Evolutionary conservation across 2,113 vertebrate genomes (phyloP), one percentile per base, ranked within the genome.

Genomic region (Harpagus bidentatus): DNA sequence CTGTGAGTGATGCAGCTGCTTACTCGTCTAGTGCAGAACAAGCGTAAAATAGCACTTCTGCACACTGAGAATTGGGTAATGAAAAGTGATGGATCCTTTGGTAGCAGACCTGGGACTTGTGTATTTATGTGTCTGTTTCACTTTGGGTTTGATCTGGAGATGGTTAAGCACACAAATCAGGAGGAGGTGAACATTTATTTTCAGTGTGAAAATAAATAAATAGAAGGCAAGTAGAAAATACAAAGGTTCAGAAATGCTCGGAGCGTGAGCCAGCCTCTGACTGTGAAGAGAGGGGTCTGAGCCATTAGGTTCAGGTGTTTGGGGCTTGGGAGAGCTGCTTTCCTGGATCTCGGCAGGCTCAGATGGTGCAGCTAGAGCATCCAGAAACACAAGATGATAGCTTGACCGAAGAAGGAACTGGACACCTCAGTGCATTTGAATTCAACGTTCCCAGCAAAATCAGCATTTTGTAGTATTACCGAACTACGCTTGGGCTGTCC

Each of bases 121-220:
- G 2, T 90, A 52, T 95, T 92, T 95, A 79, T 91, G 58, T 61
- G 61, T 82, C 73, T 76, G 10, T 95, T 93, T 87, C 65, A 43
- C 56, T 96, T 93, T 73, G 82, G 63, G 31, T 83, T 95, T 94
- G 92, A 92, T 74, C 91, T 87, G 83, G 61, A 93, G 86, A 71
- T 86, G 52, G 81, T 84, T 86, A 90, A 94, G 50, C 50, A 42
- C 82, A 86, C 67, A 86, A 65, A 92, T 86, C 70, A 80, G 71
- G 43, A 72, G 45, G 52, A 90, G 55, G 36, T 91, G 86, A 95
- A 94, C 52, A 48, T 94, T 86, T 89, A 42, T 84, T 90, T 87
- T 90, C 85, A 76, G 58, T 58, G 58, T 77, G 76, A 80, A 95
- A 90, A 93, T 65, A 91, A 89, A 96, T 66, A 91, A 91, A 90